Base-by-base conservation (phyloP, 2,113 vertebrate genomes). In the Larimichthys polyactis region DNA sequence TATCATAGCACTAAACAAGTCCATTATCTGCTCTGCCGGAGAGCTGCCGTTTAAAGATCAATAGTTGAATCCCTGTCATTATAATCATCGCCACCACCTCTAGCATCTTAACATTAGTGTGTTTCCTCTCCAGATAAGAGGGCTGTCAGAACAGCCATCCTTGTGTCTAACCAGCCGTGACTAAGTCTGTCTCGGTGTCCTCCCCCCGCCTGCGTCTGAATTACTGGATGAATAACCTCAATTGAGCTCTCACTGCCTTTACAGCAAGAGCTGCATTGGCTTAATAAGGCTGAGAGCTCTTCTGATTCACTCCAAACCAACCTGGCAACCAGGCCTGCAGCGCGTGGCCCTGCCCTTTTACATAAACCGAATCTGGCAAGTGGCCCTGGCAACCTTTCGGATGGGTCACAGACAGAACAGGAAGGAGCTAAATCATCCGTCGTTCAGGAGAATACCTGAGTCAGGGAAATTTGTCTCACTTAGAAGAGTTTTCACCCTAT, bases 241-340 rank as follows among this genome's bases (percentile, higher is more conserved):
- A 93, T 86, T 80, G 78, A 78, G 83, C 64, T 80, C 48, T 68
- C 57, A 27, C 27, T 76, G 81, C 64, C 54, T 75, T 76, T 88
- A 76, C 67, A 82, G 75, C 68, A 55, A 84, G 77, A 83, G 55
- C 75, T 54, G 74, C 73, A 71, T 36, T 49, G 49, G 60, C 46
- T 80, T 90, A 90, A 92, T 92, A 85, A 80, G 78, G 73, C 67
- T 79, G 49, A 93, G 69, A 85, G 88, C 71, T 40, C 69, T 69
- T 68, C 16, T 69, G 52, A 78, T 78, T 75, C 54, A 79, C 69
- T 85, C 62, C 4, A 64, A 83, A 59, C 65, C 68, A 78, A 73
- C 46, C 51, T 89, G 89, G 80, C 83, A 85, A 79, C 86, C 24
- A 27, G 4, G 58, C 81, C 75, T 43, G 22, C 15, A 14, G 32